These are phyloP conservation scores for Hipposideros larvatus DNA, from an alignment of 2,797 vertebrate genomes.

Conservation along the genomic window DNA sequence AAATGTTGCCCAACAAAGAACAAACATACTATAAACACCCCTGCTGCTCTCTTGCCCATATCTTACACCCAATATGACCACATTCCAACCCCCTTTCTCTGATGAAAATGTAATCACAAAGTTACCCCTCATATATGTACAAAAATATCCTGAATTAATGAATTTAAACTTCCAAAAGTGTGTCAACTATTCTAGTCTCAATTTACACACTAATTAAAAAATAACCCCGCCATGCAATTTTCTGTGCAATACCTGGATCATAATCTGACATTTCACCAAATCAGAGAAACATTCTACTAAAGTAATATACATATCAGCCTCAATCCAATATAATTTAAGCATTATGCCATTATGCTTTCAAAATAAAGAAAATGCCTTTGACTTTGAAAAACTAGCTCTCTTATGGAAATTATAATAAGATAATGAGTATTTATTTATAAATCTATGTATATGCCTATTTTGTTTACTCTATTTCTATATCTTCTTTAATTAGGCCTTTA, in stretches of 20 bases:
- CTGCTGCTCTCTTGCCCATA: background rate
- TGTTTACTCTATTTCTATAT: background rate
- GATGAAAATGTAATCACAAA: background rate
- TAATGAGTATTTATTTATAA: background rate
- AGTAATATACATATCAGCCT: background rate
- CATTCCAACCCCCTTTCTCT: background rate
- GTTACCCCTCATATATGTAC: no score
- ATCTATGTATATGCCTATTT: background rate
- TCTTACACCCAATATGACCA: background rate
- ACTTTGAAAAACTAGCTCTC: background rate
- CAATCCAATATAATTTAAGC: background rate
- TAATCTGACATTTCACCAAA: background rate
- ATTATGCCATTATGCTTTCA: background rate
- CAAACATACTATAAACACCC: background rate
- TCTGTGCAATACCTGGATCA: background rate
- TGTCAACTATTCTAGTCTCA: background rate
- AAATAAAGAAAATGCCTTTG: background rate
- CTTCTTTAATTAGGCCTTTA: background rate
- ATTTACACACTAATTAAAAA: background rate
- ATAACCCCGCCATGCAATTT: background rate
- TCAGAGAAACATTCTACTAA: background rate
- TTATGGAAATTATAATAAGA: background rate
- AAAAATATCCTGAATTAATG: background rate
- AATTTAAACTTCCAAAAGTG: background rate
- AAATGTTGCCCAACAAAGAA: constrained; percentile 40